A percentile compares a stretch with the other conserved stretches of the same genome.
Conservation (phyloP, 2,797 vertebrate genomes). For the Australoheros facetus region DNA sequence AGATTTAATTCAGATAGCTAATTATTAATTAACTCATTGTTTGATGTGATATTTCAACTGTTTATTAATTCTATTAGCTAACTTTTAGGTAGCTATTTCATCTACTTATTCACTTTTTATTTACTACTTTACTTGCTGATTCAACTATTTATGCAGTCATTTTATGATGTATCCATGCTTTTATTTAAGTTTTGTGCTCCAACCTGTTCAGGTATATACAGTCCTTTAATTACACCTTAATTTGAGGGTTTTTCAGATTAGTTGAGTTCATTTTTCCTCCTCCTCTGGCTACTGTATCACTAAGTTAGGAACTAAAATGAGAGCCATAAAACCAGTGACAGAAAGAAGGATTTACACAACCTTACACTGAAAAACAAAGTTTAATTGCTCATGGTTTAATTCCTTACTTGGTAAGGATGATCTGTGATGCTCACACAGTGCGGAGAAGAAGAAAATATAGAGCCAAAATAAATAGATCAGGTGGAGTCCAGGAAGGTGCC, state of each 20-base stretch:
- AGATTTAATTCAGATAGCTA: not conserved
- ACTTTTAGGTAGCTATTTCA: not conserved
- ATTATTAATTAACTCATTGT: not conserved
- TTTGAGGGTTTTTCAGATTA: not conserved
- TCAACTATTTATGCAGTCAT: not conserved
- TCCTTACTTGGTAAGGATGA: not conserved
- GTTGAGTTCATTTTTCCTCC: not conserved
- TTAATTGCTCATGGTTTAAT: not conserved
- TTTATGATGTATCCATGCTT: not conserved
- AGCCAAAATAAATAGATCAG: not conserved
- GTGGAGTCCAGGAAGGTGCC: not conserved
- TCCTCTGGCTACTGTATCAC: not conserved
- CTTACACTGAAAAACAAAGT: not conserved
- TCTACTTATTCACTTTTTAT: not conserved
- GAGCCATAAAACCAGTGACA: not conserved
- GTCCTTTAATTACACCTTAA: not conserved
- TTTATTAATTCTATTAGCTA: not conserved
- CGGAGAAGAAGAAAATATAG: not conserved
- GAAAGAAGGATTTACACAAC: accelerated
- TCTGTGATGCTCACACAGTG: not conserved
- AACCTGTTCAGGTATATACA: not conserved
- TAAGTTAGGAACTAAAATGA: not conserved
- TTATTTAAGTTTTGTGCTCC: not conserved
- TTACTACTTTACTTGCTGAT: not conserved
- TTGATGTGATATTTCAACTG: not conserved